Evolutionary conservation across 2,113 vertebrate genomes (phyloP).

Genomic region (Murina feae): DNA sequence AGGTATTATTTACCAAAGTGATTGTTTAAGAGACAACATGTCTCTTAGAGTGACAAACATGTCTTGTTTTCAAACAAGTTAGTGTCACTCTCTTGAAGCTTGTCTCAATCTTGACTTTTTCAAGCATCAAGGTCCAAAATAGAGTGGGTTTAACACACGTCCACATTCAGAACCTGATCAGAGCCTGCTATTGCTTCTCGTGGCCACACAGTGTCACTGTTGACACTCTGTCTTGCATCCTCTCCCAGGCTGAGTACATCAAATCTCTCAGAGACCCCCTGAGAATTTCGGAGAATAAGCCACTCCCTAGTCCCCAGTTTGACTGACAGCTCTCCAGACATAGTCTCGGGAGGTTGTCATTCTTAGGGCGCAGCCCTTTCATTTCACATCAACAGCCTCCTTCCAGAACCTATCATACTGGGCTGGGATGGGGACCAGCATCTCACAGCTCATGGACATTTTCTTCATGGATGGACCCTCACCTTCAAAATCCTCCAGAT

Average conservation of each 20-base stretch:
- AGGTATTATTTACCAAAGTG: not conserved
- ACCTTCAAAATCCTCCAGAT: not conserved
- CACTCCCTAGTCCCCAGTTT: not conserved
- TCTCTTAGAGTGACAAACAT: not conserved
- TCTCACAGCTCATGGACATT: not conserved
- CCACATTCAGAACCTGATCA: rapidly evolving
- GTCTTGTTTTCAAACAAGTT: not conserved
- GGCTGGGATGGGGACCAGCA: not conserved
- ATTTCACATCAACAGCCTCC: not conserved
- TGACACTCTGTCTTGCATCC: not conserved
- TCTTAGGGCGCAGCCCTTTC: not conserved
- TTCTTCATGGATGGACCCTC: not conserved
- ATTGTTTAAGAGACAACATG: not conserved
- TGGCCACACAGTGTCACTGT: slow-evolving; percentile 56
- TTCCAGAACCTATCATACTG: not conserved
- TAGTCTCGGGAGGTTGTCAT: not conserved
- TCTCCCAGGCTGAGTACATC: not conserved
- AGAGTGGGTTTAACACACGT: not conserved
- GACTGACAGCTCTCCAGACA: not conserved
- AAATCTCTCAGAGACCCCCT: not conserved
- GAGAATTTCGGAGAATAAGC: not conserved
- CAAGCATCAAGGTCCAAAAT: not conserved
- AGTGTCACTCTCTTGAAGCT: not conserved
- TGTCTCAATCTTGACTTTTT: not conserved
- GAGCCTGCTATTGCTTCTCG: not conserved